Evolutionary conservation across 2,888 invertebrate species (phyloP).

Genomic region (Phyllotreta cruciferae): DNA sequence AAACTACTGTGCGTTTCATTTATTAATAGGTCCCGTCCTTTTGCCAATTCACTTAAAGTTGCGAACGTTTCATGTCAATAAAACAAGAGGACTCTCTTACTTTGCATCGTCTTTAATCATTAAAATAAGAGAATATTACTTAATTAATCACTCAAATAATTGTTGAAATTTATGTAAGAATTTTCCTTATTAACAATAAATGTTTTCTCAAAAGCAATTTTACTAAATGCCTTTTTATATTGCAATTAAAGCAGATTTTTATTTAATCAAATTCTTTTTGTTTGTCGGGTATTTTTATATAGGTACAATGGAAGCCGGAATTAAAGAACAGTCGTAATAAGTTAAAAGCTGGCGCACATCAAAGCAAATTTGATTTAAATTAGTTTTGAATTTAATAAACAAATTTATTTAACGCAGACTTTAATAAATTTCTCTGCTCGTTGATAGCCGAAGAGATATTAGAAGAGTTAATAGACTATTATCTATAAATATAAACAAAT

Average conservation of each 20-base stretch:
- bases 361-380: slow-evolving; percentile 51
- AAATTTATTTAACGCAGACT: slow-evolving; percentile 43
- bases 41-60: slow-evolving; percentile 29
- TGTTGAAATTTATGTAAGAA: too few relatives aligned
- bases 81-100: slow-evolving; percentile 1
- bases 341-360: slow-evolving; percentile 47
- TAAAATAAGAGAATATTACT: too few relatives aligned
- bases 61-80: slow-evolving; percentile 28
- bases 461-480: background rate
- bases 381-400: slow-evolving; percentile 49
- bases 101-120: too few relatives aligned
- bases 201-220: too few relatives aligned
- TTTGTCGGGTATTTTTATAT: too few relatives aligned
- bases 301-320: background rate
- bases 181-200: too few relatives aligned
- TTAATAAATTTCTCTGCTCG: slow-evolving; percentile 33
- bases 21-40: slow-evolving; percentile 33
- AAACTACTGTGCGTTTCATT: slow-evolving; percentile 34
- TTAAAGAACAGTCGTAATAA: slow-evolving; percentile 48
- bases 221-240: too few relatives aligned
- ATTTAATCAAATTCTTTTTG: too few relatives aligned
- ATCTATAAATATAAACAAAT: too few relatives aligned
- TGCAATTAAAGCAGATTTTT: too few relatives aligned
- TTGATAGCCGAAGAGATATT: slow-evolving; percentile 1
- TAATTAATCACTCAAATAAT: too few relatives aligned